Evolutionary conservation across 2,113 vertebrate species (phyloP), one percentile per base, ranked within the genome.

Genomic region (Nipponia nippon): DNA sequence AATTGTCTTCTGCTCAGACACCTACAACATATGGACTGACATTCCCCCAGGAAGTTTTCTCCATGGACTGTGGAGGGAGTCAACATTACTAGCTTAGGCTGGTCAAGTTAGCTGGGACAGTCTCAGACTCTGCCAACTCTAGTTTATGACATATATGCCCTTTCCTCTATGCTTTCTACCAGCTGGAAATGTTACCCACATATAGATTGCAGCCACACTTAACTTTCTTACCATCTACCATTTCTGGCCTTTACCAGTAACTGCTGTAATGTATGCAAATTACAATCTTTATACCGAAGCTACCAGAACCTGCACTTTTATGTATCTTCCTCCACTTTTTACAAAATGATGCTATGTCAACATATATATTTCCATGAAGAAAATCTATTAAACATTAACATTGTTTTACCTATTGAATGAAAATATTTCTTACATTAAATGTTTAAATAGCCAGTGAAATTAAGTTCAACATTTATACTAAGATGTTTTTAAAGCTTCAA

Each of bases 401-500:
- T 49, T 86, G 61, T 91, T 95, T 90, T 95, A 83, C 55, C 52
- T 76, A 71, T 29, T 50, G 61, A 61, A 79, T 91, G 89, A 93
- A 94, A 93, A 78, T 94, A 94, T 87, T 97, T 96, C 90, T 95
- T 95, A 83, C 9, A 90, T 95, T 97, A 95, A 97, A 95, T 97
- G 89, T 97, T 98, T 95, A 94, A 98, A 95, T 89, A 95, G 62
- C 72, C 95, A 97, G 90, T 90, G 94, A 97, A 97, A 97, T 94
- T 93, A 96, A 93, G 95, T 91, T 94, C 93, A 95, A 92, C 90
- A 77, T 96, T 96, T 95, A 89, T 90, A 91, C 72, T 85, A 97
- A 96, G 93, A 92, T 97, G 90, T 94, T 98, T 97, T 97, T 90
- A 96, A 98, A 97, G 94, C 96, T 97, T 98, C 95, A 93, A 96